Base-by-base conservation (phyloP, 2,113 vertebrate genomes). In the Symphodus melops region DNA sequence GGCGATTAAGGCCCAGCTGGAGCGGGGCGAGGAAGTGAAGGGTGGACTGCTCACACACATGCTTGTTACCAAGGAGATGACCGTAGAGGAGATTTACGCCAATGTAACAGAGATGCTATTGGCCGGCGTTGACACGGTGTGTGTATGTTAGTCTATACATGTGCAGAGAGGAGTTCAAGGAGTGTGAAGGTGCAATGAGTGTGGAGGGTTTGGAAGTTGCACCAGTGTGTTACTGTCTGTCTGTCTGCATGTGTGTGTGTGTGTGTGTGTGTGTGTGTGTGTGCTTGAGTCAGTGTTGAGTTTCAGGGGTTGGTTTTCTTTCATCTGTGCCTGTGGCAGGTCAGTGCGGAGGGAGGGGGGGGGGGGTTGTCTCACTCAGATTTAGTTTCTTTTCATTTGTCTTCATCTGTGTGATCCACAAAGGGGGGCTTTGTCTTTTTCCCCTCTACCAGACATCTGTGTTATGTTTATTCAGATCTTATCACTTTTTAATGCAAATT, bases 81-180 rank as follows among this genome's bases (percentile, higher is more conserved):
- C 88, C 6, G n/a, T 96, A 56, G 96, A 99, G 92, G 96, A 98
- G 77, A 95, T 98, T 86, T 97, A 97, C 0, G 97, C 97, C 82
- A 98, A 97, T 49, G 90, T 95, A 86, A 97, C 97, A 0, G 97
- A 99, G 92, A 96, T 98, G 97, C 95, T 98, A 9, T 92, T 98
- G 88, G 97, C 97, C 1, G 96, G 97, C 1, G 96, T 98, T 0
- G 96, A 98, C 89, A 98, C 96, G 82, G 96, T 97, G 91, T 56
- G 86, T 79, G 14, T 62, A 7, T 51, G 8, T 36, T 14, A n/a
- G 41, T 57, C 21, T 36, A 4, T 41, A 12, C 46, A 48, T 48
- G 44, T 66, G 46, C 54, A 52, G 23, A 23, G 53, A 8, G 51
- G 21, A 9, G 9, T 41, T 11, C 12, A 11, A 54, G 39, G 19